Base-by-base conservation (phyloP, 2,888 invertebrate species). In the Heteromyza rotundicornis region DNA sequence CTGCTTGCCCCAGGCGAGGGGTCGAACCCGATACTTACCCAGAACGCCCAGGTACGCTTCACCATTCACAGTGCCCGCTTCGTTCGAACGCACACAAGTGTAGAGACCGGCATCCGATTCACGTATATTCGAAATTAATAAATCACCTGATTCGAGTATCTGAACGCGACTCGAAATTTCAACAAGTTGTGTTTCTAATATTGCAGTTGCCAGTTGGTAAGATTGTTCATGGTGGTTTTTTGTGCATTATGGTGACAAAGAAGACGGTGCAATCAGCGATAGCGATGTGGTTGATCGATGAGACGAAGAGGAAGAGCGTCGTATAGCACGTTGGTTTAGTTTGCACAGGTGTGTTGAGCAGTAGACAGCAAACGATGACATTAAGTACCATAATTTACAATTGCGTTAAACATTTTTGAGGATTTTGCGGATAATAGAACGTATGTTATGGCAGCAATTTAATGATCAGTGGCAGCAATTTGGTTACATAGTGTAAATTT, bases 81-180 rank as follows among this genome's bases (percentile, higher is more conserved):
- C 94, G 81, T 98, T 98, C 56, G 91, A 87, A 64, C 96, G 88
- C 52, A 92, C 86, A 82, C 97, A 98, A 10, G 92, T 92, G 83
- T 97, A 98, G 79, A 91, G 89, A 23, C 96, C 98, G 64, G 90
- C 91, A 83, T 98, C 96, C 23, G 88, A 86, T 67, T 91, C 88
- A 65, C 92, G 89, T 2, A 95, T 92, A 63, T 93, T 91, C 5
- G 95, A 92, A 68, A 98, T 92, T 71, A 96, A 86, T 71, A 98
- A 87, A 85, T 94, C 94, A 36, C 95, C 95, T 71, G 90, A 90
- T 66, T 95, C 94, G 68, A 95, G 85, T 58, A 93, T 88, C 85
- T 95, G 95, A 65, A 95, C 87, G 73, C 95, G 87, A 68, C 92
- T 92, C 64, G 91, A 87, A 64, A 88, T 84, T 74, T 89, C 87